Evolutionary conservation across 2,113 vertebrate genomes (phyloP).

Genomic region (Dermatemys mawii): DNA sequence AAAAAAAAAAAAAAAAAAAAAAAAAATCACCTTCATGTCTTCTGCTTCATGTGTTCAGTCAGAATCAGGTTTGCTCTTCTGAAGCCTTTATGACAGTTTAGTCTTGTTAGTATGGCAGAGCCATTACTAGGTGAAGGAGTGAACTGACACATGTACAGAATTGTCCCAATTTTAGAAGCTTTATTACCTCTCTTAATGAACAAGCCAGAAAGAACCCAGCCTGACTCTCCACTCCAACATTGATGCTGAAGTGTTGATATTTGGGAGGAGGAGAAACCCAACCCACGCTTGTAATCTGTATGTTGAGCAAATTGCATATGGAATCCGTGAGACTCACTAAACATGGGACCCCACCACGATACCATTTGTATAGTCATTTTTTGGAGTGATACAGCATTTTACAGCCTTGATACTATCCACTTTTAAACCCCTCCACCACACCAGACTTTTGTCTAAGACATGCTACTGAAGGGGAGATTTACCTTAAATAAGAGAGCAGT

Average conservation of each 20-base stretch:
- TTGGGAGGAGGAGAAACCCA: slow-evolving; percentile 25
- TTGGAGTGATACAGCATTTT: not conserved
- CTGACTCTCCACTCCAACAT: not conserved
- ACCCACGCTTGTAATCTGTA: slow-evolving; percentile 31
- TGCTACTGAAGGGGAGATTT: not conserved
- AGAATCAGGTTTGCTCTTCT: slow-evolving; percentile 10
- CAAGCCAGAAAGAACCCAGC: not conserved
- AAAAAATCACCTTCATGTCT: too few relatives aligned
- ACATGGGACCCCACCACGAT: not conserved
- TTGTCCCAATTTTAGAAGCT: not conserved
- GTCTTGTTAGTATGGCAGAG: slow-evolving; percentile 1
- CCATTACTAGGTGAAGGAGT: not conserved
- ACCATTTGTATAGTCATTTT: not conserved
- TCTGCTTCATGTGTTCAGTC: too few relatives aligned
- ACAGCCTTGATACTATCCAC: not conserved
- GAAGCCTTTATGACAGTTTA: slow-evolving; percentile 23
- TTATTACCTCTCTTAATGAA: not conserved
- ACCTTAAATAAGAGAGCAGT: not conserved
- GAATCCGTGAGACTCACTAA: not conserved
- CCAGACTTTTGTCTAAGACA: too few relatives aligned
- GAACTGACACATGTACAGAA: slow-evolving; percentile 9
- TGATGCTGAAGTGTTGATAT: slow-evolving; percentile 25
- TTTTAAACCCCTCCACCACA: not conserved
- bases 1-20: too few relatives aligned
- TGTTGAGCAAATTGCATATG: not conserved